Base-by-base conservation (phyloP, 2,797 vertebrate species). In the Atherinosoma microstoma region DNA sequence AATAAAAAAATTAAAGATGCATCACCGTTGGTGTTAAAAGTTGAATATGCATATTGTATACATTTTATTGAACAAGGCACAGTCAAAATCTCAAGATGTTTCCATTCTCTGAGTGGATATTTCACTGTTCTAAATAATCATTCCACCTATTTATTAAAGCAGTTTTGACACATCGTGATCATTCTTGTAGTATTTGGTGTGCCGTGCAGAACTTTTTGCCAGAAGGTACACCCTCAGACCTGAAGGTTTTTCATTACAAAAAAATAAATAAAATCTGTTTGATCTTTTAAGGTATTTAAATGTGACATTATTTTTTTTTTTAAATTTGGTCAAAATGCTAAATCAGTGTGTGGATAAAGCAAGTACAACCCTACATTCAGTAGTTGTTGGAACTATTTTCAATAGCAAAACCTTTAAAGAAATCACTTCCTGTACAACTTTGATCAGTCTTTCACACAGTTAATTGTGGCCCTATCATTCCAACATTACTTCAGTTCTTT, bases 61-160 rank as follows among this genome's bases (percentile, higher is more conserved):
- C 79, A 27, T 83, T 78, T 85, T 87, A 82, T 84, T 86, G 70
- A 84, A 69, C 79, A 75, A 79, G 72, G 76, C 75, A 84, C 77
- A 61, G 49, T 32, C 30, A 4, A 30, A 56, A 51, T 74, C 79
- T 91, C 91, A 84, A 24, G 15, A 62, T 2, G 47, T 81, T 87
- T 80, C 91, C 94, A 71, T 86, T 88, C 77, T 91, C 94, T 91
- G 93, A 94, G 94, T 95, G 94, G 88, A 89, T 84, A 93, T 96
- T 92, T 95, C 93, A 96, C 95, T 95, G 91, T 96, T 96, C 93
- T 94, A 94, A 93, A 91, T 91, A 90, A 93, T 84, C 79, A 91
- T 91, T 91, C 79, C 92, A 94, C 93, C 94, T 96, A 96, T 97
- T 97, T 96, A 97, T 97, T 96, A 96, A 97, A 97, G 80, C 83